Base-by-base conservation (phyloP, 2,113 vertebrate genomes). In the Pica pica region DNA sequence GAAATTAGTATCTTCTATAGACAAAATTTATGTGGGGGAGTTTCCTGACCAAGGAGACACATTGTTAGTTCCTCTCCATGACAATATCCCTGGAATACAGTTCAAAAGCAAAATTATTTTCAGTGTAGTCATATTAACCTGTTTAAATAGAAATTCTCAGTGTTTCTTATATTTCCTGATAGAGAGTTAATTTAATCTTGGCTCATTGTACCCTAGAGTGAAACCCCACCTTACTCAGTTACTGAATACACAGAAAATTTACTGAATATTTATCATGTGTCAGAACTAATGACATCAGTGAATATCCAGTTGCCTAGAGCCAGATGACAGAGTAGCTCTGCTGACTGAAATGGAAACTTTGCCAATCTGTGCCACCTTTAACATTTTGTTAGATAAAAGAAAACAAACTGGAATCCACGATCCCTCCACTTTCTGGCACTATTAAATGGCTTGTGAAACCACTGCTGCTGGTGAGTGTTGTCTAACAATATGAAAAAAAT, bases 241-340 rank as follows among this genome's bases (percentile, higher is more conserved):
- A 91, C 81, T 60, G 44, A 84, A 91, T 37, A 93, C 31, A 91
- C 35, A 84, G 52, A 91, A 95, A 89, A 89, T 35, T 50, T 89
- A 74, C 60, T 57, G 39, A 39, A 16, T 71, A 76, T 94, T 89
- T 94, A 82, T 68, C 69, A 55, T 60, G 46, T 75, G 52, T 93
- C 84, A 93, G 65, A 93, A 89, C 56, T 67, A 87, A 78, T 71
- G 68, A 70, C 71, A 93, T 59, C 84, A 78, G 56, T 68, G 80
- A 93, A 6, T 78, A 89, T 68, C 42, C 55, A 59, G 47, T 12
- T 91, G 91, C 77, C 80, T 93, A 57, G 33, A 74, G 77, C 24
- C 37, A 78, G 55, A 84, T 59, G 77, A 95, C 49, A 52, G n/a
- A 65, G 35, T 69, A 78, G 80, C 46, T 94, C 56, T 2, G 2